phyloP scores from a whole-genome alignment of 2,113 vertebrate species.

The Arizona elegans region DNA sequence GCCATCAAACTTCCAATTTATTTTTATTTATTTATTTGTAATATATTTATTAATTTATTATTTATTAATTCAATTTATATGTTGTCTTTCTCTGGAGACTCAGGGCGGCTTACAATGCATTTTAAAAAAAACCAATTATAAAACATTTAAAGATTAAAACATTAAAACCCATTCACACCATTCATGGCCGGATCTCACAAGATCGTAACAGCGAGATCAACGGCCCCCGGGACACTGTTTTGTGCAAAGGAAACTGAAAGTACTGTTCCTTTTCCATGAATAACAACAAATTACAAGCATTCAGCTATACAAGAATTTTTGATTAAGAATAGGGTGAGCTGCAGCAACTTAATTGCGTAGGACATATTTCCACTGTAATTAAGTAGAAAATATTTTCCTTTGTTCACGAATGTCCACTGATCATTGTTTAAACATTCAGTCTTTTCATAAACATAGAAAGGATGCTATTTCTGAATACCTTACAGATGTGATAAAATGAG shows the following conservation, averaged over 20 bases:
- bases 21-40: slow-evolving; percentile 23
- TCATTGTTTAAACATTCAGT: not conserved
- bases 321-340: not conserved
- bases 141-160: too few species aligned
- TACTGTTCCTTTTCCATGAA: not conserved
- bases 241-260: not conserved
- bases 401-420: not conserved
- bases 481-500: not conserved
- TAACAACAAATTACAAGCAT: not conserved
- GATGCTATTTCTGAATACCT: not conserved
- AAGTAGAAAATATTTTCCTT: not conserved
- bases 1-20: slow-evolving; percentile 4
- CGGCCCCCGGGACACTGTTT: not conserved
- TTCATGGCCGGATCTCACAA: too few species aligned
- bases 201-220: too few species aligned
- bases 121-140: too few species aligned
- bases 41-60: not conserved
- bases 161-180: too few species aligned
- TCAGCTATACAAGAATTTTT: not conserved
- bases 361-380: slow-evolving; percentile 3
- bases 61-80: too few species aligned
- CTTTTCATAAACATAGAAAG: slow-evolving; percentile 1
- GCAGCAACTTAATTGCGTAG: not conserved
- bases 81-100: too few species aligned
- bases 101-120: too few species aligned